Base-by-base conservation (phyloP, 1,140 invertebrate species). In the Solen grandis region DNA sequence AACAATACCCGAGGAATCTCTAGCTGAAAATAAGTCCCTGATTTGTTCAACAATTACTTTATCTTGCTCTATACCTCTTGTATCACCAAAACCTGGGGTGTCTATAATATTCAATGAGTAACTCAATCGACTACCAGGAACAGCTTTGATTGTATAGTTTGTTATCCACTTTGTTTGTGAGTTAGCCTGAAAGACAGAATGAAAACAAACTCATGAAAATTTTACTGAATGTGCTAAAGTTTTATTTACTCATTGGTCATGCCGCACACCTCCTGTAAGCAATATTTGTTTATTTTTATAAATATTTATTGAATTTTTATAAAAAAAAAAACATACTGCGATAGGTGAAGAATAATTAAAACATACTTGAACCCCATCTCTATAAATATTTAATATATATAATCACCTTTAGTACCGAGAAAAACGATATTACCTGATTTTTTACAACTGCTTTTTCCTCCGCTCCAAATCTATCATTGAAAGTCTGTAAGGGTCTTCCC, bases 91-190 rank as follows among this genome's bases (percentile, higher is more conserved):
- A 46, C 83, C 83, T 5, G 83, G 83, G 1, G 77, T 80, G 59
- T 80, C 77, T 19, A 80, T 80, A 22, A 80, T 80, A 35, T 80
- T 80, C 14, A 70, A 54, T 10, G 41, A 62, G 31, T 57, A 73
- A 19, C 57, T 19, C n/a, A 69, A 16, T 33, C 73, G 16, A 59
- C 66, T 52, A 27, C 75, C 70, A 19, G 57, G 33, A 5, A 52
- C 31, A 10, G 66, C 72, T 62, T 76, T 50, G 0, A 84, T n/a
- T 27, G 60, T 62, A 36, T 86, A 86, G 35, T 74, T 63, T 27
- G 85, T 85, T 2, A 86, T 73, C 79, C 77, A 82, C 27, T 82
- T 69, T 19, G 85, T 86, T 54, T 84, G 83, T 3, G 79, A 82
- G 8, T 75, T 25, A 35, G 82, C 66, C 83, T 86, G 22, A 13